These are phyloP conservation scores for Dreissena rostriformis DNA, from an alignment of 1,140 invertebrate genomes.

Conservation along the genomic window DNA sequence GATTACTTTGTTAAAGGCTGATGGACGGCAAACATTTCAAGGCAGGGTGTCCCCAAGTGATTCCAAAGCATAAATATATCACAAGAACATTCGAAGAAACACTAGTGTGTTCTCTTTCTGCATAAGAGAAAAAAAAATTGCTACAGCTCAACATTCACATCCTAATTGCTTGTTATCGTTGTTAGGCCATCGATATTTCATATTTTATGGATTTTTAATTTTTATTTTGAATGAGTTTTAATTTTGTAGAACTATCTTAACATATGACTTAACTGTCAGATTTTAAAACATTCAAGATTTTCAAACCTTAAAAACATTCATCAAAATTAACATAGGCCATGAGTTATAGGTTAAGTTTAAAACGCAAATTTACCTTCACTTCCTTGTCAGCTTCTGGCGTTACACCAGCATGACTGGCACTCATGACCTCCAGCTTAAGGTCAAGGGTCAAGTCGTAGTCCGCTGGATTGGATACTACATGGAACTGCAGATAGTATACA, in stretches of 20 bases:
- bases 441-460: conserved; percentile 32
- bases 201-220: too few relatives aligned
- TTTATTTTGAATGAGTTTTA: too few relatives aligned
- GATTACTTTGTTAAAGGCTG: background rate
- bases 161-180: too few relatives aligned
- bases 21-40: background rate
- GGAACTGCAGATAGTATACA: conserved; percentile 63
- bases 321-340: background rate
- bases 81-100: background rate
- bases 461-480: conserved; percentile 3
- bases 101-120: too few relatives aligned
- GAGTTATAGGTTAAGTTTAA: background rate
- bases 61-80: background rate
- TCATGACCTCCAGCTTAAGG: conserved; percentile 59
- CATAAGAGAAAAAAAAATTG: background rate
- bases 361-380: conserved; percentile 8
- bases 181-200: too few relatives aligned
- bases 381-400: conserved; percentile 58
- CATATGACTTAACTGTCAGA: too few relatives aligned
- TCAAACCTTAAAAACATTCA: background rate
- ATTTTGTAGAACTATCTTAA: too few relatives aligned
- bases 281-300: too few relatives aligned
- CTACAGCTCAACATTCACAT: too few relatives aligned
- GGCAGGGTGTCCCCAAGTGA: background rate
- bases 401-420: conserved; percentile 59